These are phyloP conservation scores for Takifugu flavidus DNA, from an alignment of 2,113 vertebrate genomes.

Conservation along the genomic window DNA sequence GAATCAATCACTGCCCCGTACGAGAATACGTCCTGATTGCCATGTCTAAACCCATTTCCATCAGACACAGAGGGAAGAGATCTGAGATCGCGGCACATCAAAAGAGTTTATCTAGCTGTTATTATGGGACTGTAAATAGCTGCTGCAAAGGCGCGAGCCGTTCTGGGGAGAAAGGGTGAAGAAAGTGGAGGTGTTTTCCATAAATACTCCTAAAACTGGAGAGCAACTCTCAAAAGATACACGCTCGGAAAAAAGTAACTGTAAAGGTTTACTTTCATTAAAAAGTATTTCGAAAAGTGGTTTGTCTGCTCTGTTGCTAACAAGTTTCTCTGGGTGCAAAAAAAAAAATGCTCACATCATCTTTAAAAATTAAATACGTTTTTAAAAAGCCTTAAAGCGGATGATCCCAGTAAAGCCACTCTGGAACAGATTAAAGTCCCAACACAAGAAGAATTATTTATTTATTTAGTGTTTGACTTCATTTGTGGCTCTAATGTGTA, in stretches of 20 bases:
- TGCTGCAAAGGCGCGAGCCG: slow-evolving; percentile 23
- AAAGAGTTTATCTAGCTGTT: slow-evolving; percentile 64
- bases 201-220: not conserved
- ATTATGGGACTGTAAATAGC: slow-evolving; percentile 57
- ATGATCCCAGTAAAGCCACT: no score
- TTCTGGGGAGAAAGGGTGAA: slow-evolving; percentile 13
- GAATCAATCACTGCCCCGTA: slow-evolving; percentile 64
- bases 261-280: not conserved
- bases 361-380: no score
- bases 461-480: no score
- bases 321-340: no score
- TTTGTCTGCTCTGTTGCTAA: no score
- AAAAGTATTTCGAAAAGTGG: not conserved
- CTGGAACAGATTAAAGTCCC: no score
- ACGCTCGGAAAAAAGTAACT: not conserved
- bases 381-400: no score
- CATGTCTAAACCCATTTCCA: slow-evolving; percentile 66
- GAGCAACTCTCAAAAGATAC: not conserved
- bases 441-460: no score
- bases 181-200: not conserved
- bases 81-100: slow-evolving; percentile 65
- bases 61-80: slow-evolving; percentile 58
- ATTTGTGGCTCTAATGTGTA: no score
- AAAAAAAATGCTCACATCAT: no score
- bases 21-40: slow-evolving; percentile 67